These are phyloP conservation scores for Aegotheles bennettii DNA, from an alignment of 2,113 vertebrate genomes.

Conservation along the genomic window DNA sequence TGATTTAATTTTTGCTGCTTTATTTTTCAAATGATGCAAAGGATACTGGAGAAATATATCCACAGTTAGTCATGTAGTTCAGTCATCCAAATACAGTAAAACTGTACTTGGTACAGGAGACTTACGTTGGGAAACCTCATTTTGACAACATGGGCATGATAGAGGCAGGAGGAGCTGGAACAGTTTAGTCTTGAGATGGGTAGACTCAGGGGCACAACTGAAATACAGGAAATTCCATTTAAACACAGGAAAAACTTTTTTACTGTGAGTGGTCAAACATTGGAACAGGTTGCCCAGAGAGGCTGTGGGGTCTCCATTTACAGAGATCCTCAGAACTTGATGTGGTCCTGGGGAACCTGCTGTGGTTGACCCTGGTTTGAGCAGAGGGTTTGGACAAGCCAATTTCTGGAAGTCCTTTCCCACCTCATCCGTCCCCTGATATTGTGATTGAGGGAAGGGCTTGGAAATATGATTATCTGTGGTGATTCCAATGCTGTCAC, in stretches of 20 bases:
- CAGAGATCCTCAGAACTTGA: not conserved
- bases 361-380: not conserved
- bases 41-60: not conserved
- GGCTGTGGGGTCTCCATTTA: not conserved
- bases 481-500: not conserved
- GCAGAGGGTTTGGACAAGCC: not conserved
- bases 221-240: not conserved
- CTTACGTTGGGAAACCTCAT: not conserved
- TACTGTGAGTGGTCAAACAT: not conserved
- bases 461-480: not conserved
- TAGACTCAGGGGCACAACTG: not conserved
- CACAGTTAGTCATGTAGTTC: not conserved
- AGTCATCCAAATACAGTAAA: not conserved
- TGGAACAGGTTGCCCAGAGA: not conserved
- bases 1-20: not conserved
- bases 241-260: not conserved
- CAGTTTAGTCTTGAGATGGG: not conserved
- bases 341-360: not conserved
- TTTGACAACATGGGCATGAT: not conserved
- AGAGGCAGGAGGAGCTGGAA: not conserved
- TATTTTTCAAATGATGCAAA: not conserved
- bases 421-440: not conserved
- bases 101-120: not conserved
- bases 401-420: not conserved
- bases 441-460: not conserved